A percentile compares a stretch with the other conserved stretches of the same genome.
Conservation (phyloP, 2,797 vertebrate genomes). For the Bradypodion ventrale region DNA sequence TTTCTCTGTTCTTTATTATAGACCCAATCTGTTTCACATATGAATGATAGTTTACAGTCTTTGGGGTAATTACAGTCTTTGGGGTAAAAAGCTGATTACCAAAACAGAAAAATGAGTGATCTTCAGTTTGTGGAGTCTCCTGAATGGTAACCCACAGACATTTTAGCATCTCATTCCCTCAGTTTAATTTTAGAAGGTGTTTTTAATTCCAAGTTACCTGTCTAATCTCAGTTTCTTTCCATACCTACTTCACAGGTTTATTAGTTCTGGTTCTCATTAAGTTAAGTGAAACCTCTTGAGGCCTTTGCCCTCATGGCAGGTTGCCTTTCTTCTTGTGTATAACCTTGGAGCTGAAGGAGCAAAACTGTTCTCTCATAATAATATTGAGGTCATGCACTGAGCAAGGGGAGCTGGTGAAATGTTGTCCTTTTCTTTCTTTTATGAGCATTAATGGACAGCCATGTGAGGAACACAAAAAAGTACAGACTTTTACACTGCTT, state of each 20-base stretch:
- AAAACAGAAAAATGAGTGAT: neutral
- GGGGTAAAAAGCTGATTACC: neutral
- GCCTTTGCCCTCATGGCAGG: conserved; percentile 5
- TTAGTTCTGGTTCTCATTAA: conserved; percentile 37
- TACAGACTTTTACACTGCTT: conserved; percentile 47
- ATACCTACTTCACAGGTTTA: conserved; percentile 24
- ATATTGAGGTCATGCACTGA: conserved; percentile 26
- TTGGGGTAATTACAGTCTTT: neutral
- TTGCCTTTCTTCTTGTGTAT: conserved; percentile 20
- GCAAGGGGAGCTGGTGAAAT: conserved; percentile 41
- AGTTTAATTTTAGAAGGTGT: neutral
- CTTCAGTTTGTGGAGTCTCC: neutral
- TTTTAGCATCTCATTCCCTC: neutral
- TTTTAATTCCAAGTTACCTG: conserved; percentile 3
- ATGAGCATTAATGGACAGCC: conserved; percentile 48
- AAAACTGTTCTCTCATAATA: conserved; percentile 33
- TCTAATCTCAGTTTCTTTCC: conserved; percentile 2
- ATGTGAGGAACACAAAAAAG: conserved; percentile 22
- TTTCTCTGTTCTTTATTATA: neutral
- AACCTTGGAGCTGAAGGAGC: conserved; percentile 40
- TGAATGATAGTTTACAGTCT: neutral
- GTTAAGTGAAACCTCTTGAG: neutral
- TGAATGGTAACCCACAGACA: neutral
- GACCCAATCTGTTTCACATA: neutral
- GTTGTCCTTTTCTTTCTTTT: conserved; percentile 55